Conservation (phyloP, 1,140 invertebrate genomes). For the Drosophila suzukii region DNA sequence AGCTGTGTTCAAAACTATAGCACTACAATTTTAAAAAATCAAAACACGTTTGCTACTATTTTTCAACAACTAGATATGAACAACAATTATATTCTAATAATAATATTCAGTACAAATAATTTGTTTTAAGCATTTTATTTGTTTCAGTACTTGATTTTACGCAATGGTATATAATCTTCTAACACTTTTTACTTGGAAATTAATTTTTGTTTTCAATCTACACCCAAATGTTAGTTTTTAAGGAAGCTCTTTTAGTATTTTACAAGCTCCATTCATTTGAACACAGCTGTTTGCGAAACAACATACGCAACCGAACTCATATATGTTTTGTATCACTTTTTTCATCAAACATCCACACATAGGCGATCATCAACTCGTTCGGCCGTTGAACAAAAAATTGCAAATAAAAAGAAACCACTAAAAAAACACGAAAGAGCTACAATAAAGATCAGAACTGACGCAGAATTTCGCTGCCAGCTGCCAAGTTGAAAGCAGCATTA, state of each 20-base stretch:
- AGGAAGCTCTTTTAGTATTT: background rate
- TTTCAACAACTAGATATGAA: too few relatives aligned
- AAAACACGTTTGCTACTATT: too few relatives aligned
- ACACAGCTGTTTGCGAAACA: conserved; percentile 20
- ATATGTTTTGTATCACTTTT: conserved; percentile 65
- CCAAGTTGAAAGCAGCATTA: conserved; percentile 64
- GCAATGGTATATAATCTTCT: too few relatives aligned
- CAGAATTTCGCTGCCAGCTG: conserved; percentile 68
- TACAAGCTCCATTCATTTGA: background rate
- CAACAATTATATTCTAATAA: too few relatives aligned
- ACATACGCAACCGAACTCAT: conserved; percentile 15
- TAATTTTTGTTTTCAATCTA: too few relatives aligned
- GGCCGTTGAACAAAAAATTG: conserved; percentile 53
- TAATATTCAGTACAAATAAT: too few relatives aligned
- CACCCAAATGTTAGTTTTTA: too few relatives aligned
- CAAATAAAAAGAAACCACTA: conserved; percentile 48
- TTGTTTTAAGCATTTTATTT: too few relatives aligned
- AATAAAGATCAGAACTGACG: conserved; percentile 54
- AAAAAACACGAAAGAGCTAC: conserved; percentile 40
- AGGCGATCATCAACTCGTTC: conserved; percentile 56
- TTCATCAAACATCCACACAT: conserved; percentile 53
- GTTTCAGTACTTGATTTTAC: too few relatives aligned
- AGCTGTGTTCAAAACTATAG: background rate
- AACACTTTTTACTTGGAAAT: too few relatives aligned
- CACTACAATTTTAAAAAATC: background rate